phyloP scores from a whole-genome alignment of 2,888 invertebrate genomes.

The Desoria tigrina region DNA sequence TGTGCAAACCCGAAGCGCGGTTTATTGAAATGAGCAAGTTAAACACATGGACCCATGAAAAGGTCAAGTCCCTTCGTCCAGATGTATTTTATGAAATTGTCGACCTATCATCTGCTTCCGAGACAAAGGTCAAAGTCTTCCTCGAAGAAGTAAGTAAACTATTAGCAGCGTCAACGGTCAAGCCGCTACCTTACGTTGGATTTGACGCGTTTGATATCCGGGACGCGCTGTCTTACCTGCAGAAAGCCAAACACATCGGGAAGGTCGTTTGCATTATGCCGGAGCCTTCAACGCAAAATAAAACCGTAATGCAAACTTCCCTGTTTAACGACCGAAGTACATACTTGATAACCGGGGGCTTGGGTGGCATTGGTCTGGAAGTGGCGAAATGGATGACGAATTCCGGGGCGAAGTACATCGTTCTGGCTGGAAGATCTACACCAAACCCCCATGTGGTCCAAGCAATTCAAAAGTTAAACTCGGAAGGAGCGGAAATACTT shows the following conservation, averaged over 20 bases:
- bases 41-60: conserved; percentile 6
- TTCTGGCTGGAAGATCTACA: conserved; percentile 5
- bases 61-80: neutral
- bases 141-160: neutral
- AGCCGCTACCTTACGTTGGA: conserved; percentile 14
- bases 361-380: conserved; percentile 29
- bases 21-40: conserved; percentile 20
- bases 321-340: conserved; percentile 21
- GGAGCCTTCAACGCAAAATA: neutral
- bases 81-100: conserved; percentile 11
- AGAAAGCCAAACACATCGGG: conserved; percentile 25
- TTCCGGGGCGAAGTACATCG: conserved; percentile 14
- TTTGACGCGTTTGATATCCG: conserved; percentile 18
- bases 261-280: conserved; percentile 21
- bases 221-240: conserved; percentile 24
- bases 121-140: neutral
- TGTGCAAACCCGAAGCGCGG: neutral
- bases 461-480: conserved; percentile 4
- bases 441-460: neutral
- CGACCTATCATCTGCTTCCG: neutral
- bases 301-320: neutral
- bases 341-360: conserved; percentile 31
- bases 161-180: neutral
- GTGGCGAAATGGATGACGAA: conserved; percentile 28
- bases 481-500: neutral